Conservation (phyloP, 1,140 invertebrate species). For the Lamellibrachia luymesi region DNA sequence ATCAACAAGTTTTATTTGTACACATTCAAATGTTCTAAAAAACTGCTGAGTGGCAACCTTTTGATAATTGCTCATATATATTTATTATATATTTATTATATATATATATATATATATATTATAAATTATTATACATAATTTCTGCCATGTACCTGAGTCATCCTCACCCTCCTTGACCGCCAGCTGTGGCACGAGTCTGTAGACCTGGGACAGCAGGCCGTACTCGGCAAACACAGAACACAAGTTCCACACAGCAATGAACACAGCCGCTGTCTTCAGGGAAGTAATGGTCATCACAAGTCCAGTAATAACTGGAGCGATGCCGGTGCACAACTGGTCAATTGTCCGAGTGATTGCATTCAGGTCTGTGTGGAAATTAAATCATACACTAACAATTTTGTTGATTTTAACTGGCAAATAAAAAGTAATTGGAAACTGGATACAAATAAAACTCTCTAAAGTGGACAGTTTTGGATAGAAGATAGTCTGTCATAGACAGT, state of each 20-base stretch:
- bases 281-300: slow-evolving; percentile 45
- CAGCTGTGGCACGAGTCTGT: slow-evolving; percentile 43
- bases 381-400: neutral
- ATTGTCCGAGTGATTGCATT: slow-evolving; percentile 57
- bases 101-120: no score
- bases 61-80: neutral
- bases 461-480: no score
- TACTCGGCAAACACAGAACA: slow-evolving; percentile 54
- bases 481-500: no score
- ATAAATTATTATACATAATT: neutral
- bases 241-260: slow-evolving; percentile 57
- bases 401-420: neutral
- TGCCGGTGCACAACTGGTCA: slow-evolving; percentile 53
- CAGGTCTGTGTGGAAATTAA: slow-evolving; percentile 37
- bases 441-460: no score
- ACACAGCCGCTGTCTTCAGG: slow-evolving; percentile 41
- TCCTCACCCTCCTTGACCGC: slow-evolving; percentile 30
- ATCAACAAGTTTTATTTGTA: neutral
- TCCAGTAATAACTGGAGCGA: slow-evolving; percentile 57
- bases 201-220: slow-evolving; percentile 48
- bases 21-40: neutral
- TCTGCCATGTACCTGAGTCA: neutral
- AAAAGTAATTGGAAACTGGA: no score
- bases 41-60: neutral
- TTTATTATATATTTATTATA: neutral